These are phyloP conservation scores for Sminthurides aquaticus DNA, from an alignment of 2,888 invertebrate genomes.

Conservation along the genomic window DNA sequence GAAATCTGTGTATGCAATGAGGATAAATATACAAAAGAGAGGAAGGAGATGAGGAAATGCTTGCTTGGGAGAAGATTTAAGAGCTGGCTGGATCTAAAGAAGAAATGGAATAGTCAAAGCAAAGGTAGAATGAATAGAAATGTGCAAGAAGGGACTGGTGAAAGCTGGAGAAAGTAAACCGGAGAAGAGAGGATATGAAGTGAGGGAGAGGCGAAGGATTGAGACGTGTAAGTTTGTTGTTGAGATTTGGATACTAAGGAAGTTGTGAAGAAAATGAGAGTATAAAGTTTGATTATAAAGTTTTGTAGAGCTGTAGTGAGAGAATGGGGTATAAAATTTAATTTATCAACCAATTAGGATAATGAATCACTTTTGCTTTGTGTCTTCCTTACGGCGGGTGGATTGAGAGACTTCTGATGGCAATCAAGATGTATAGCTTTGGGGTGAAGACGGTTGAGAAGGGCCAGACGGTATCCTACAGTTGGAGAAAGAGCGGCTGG, in stretches of 20 bases:
- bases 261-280: neutral
- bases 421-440: too few relatives aligned
- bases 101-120: too few relatives aligned
- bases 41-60: too few relatives aligned
- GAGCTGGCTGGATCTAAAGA: too few relatives aligned
- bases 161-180: neutral
- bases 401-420: neutral
- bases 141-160: neutral
- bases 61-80: too few relatives aligned
- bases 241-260: neutral
- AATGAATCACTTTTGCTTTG: constrained; percentile 17
- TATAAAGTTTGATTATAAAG: neutral
- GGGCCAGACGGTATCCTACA: too few relatives aligned
- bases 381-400: neutral
- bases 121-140: too few relatives aligned
- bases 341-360: constrained; percentile 25
- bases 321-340: constrained; percentile 21
- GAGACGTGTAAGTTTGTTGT: neutral
- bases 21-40: neutral
- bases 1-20: neutral
- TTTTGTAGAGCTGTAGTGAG: neutral
- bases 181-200: too few relatives aligned
- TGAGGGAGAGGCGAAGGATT: neutral
- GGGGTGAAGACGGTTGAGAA: too few relatives aligned
- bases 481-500: too few relatives aligned